phyloP scores from a whole-genome alignment of 2,113 vertebrate genomes.

The Sisor rabdophorus region DNA sequence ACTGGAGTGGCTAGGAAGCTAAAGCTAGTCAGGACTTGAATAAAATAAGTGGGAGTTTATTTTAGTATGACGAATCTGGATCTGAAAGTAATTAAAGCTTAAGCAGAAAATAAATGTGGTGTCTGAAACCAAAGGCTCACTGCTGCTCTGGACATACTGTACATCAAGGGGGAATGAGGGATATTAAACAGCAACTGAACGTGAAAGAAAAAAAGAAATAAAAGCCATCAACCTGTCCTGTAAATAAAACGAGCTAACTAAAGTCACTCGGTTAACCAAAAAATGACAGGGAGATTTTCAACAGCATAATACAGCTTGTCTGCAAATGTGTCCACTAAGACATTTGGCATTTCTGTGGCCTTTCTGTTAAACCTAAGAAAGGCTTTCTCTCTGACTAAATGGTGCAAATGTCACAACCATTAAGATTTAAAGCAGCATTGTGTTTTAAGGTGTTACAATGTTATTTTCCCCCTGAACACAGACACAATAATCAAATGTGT shows the following conservation, averaged over 20 bases:
- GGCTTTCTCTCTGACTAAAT: slow-evolving; percentile 59
- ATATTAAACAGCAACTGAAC: slow-evolving; percentile 57
- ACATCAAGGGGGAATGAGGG: slow-evolving; percentile 47
- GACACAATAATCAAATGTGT: slow-evolving; percentile 67
- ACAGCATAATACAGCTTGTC: slow-evolving; percentile 66
- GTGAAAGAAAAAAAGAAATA: slow-evolving; percentile 57
- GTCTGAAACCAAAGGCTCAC: slow-evolving; percentile 64
- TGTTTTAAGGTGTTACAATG: slow-evolving; percentile 29
- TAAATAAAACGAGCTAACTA: slow-evolving; percentile 70
- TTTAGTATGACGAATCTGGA: slow-evolving; percentile 65
- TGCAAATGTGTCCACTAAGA: slow-evolving; percentile 59
- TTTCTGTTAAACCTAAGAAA: slow-evolving; percentile 62
- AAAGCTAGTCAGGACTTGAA: slow-evolving; percentile 65
- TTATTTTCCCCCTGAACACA: slow-evolving; percentile 59
- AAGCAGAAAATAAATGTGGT: slow-evolving; percentile 52
- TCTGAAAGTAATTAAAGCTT: slow-evolving; percentile 65
- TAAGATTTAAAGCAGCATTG: slow-evolving; percentile 54
- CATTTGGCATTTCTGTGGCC: slow-evolving; percentile 55
- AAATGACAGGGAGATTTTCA: slow-evolving; percentile 61
- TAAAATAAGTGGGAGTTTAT: slow-evolving; percentile 60
- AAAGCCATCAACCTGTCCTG: slow-evolving; percentile 67
- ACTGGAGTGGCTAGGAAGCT: slow-evolving; percentile 64
- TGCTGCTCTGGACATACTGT: slow-evolving; percentile 66
- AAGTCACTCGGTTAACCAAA: slow-evolving; percentile 67
- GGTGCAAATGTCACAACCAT: slow-evolving; percentile 65